Evolutionary conservation across 2,888 invertebrate genomes (phyloP), one percentile per base, ranked within the genome.

Genomic region (Drosophila trichaetosa): DNA sequence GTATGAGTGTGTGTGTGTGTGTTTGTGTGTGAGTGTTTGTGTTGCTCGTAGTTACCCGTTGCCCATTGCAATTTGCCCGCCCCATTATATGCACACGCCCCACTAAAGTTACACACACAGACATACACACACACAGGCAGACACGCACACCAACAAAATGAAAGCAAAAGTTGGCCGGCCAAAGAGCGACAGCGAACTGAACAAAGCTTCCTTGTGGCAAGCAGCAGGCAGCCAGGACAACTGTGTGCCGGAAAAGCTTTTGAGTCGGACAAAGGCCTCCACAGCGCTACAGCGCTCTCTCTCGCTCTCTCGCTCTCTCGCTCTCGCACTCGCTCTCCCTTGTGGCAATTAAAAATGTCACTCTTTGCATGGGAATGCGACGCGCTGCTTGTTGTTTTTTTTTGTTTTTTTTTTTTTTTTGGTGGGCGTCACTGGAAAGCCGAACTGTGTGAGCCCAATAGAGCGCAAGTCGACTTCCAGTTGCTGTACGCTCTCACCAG

Each of bases 391-490:
- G 42, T 13, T n/a, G 27, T 7, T 33, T 54, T 29, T 27, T 46
- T 21, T 16, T 29, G 2, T 27, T 56, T 54, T 54, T 54, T 38
- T 7, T 7, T 24, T 27, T 16, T 18, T 42, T 61, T 69, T 84
- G 81, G 91, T 91, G 91, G 92, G 91, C 91, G 91, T 80, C 91
- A 85, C 84, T 91, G 91, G 91, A 91, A 91, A 66, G 79, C 58
- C 51, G 60, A 52, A 31, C 48, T 38, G 56, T 38, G 36, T 34
- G 79, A 85, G 73, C 73, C 90, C 90, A 90, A 87, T 87, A 87
- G 87, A 87, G 87, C 89, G 90, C 90, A 83, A 88, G 89, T 90
- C 87, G 65, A 46, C 80, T 90, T 90, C 89, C 90, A 83, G 83
- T 86, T 53, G 18, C 53, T 27, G 40, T 29, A 7, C 72, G 78